Percentiles rank a stretch among this genome's conserved stretches.
Conservation (phyloP, 2,113 vertebrate species). For the Ciconia stormi region DNA sequence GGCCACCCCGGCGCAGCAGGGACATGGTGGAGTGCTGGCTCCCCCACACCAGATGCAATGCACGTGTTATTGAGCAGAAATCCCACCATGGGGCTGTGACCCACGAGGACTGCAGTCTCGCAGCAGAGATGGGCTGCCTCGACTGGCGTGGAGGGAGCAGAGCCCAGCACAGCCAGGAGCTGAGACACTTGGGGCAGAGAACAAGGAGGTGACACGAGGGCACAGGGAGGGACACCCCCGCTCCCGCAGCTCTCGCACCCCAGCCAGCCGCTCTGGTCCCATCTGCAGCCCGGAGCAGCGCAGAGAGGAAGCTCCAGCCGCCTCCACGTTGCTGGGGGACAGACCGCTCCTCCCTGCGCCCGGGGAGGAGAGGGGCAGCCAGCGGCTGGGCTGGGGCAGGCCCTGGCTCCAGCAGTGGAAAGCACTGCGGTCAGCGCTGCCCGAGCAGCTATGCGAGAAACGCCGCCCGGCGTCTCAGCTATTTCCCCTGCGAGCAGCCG, state of each 20-base stretch:
- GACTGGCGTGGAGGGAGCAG: rapidly evolving
- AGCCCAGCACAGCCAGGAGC: neutral
- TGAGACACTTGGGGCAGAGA: neutral
- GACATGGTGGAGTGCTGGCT: neutral
- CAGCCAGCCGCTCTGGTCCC: neutral
- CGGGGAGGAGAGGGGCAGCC: rapidly evolving
- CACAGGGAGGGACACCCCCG: neutral
- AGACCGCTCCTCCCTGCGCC: too few relatives aligned
- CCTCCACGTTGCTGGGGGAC: neutral
- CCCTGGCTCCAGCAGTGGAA: neutral
- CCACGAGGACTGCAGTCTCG: rapidly evolving
- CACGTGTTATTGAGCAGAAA: rapidly evolving
- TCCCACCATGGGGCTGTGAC: neutral
- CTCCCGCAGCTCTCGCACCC: neutral
- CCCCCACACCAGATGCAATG: too few relatives aligned
- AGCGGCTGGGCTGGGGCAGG: neutral
- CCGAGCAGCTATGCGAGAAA: slow-evolving; percentile 17
- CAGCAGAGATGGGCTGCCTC: rapidly evolving
- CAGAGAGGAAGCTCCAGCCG: neutral
- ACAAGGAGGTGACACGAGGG: rapidly evolving
- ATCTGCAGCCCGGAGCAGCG: neutral
- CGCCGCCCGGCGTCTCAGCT: neutral
- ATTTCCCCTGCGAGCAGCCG: neutral
- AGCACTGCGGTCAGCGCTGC: neutral
- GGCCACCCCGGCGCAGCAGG: neutral